A percentile compares a stretch with the other conserved stretches of the same genome.
Conservation (phyloP, 2,888 invertebrate genomes). For the Drosophila koepferae region DNA sequence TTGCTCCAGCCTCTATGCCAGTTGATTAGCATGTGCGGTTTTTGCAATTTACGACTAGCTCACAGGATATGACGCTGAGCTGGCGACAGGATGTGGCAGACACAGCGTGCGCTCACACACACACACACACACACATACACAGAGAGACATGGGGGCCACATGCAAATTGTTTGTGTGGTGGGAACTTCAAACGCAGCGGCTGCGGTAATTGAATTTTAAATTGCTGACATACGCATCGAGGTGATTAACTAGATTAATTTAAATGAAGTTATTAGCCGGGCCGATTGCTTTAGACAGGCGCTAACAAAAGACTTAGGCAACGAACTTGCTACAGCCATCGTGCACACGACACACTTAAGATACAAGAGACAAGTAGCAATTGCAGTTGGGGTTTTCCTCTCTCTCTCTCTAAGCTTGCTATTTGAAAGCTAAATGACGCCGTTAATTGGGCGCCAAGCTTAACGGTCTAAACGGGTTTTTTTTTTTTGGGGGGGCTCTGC, state of each 20-base stretch:
- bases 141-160: constrained; percentile 12
- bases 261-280: constrained; percentile 73
- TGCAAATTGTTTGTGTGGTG: constrained; percentile 61
- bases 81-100: constrained; percentile 62
- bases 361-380: constrained; percentile 29
- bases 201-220: constrained; percentile 74
- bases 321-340: constrained; percentile 40
- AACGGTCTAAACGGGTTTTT: constrained; percentile 51
- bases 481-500: constrained; percentile 31
- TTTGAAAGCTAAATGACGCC: constrained; percentile 74
- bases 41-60: constrained; percentile 62
- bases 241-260: constrained; percentile 65
- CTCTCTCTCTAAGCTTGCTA: constrained; percentile 11
- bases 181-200: constrained; percentile 57
- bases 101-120: neutral
- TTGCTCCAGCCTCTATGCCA: constrained; percentile 41
- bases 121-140: neutral
- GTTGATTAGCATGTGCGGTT: constrained; percentile 79
- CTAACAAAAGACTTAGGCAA: constrained; percentile 69
- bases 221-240: constrained; percentile 55
- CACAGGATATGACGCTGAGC: constrained; percentile 69
- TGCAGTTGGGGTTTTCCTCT: constrained; percentile 18
- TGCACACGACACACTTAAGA: constrained; percentile 16
- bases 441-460: constrained; percentile 77
- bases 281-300: constrained; percentile 58